Evolutionary conservation across 2,797 vertebrate species (phyloP).

Genomic region (Sarcophilus harrisii): DNA sequence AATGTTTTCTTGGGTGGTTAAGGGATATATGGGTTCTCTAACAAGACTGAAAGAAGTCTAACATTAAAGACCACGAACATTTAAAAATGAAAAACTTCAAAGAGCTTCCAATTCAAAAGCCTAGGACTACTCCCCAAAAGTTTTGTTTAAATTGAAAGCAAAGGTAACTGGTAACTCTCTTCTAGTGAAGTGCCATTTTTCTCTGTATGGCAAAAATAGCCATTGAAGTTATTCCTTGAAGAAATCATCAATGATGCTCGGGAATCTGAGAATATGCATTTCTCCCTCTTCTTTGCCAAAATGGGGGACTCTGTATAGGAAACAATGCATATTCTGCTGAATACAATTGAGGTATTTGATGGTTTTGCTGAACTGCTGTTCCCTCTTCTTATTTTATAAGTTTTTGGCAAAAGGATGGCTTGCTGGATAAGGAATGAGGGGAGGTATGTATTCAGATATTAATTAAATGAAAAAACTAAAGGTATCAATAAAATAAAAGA

Average conservation of each 20-base stretch:
- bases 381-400: not conserved
- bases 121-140: not conserved
- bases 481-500: not conserved
- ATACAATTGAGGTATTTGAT: not conserved
- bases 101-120: not conserved
- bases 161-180: fast-evolving
- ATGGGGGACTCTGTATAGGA: not conserved
- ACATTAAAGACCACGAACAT: not conserved
- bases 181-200: not conserved
- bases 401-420: not conserved
- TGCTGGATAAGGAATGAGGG: not conserved
- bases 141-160: not conserved
- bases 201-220: not conserved
- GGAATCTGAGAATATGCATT: not conserved
- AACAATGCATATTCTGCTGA: not conserved
- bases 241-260: not conserved
- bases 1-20: conserved; percentile 73
- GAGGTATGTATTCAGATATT: not conserved
- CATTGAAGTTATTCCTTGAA: not conserved
- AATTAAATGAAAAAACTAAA: not conserved
- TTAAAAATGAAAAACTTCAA: not conserved
- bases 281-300: not conserved
- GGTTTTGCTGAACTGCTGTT: not conserved
- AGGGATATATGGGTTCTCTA: conserved; percentile 53
- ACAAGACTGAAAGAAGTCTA: conserved; percentile 11